Base-by-base conservation (phyloP, 2,113 vertebrate species). In the Todiramphus saurophagus region DNA sequence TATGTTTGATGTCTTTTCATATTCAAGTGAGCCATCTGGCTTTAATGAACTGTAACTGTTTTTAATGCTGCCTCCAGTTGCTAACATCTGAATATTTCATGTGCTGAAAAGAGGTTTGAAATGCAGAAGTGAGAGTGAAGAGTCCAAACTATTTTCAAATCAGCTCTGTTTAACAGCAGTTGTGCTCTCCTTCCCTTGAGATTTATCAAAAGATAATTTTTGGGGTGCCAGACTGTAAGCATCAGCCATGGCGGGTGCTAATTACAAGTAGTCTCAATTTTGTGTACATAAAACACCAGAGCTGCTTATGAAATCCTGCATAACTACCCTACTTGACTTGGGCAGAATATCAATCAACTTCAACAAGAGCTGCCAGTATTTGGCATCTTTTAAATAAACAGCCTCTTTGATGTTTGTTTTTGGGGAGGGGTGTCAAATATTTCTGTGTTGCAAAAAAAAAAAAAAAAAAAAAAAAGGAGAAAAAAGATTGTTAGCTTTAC, bases 41-140 rank as follows among this genome's bases (percentile, higher is more conserved):
- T 97, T 97, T 96, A 97, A 96, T 95, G 77, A 97, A 97, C 93
- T 96, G 78, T 94, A 94, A 96, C 97, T 96, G 93, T 75, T 95
- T 96, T 96, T 96, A 96, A 95, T 96, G 88, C 94, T 97, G 69
- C 94, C 93, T 96, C 93, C 87, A 96, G 88, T 96, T 96, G 90
- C 91, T 97, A 95, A 94, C 94, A 92, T 96, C 93, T 97, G 94
- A 95, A 93, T 73, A 93, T 92, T 97, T 97, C 76, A 89, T 92
- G 80, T 94, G 70, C 89, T 89, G 96, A 88, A 88, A 96, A 92
- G 53, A 92, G 89, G 70, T 90, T 92, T 95, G 92, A 90, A 95
- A 96, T 93, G 93, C 92, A 96, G 82, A 96, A 89, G 76, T 89
- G 86, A 80, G 93, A 39, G 85, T 92, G 86, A 93, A 78, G 76